Conservation (phyloP, 1,140 invertebrate species). For the Fopius arisanus region DNA sequence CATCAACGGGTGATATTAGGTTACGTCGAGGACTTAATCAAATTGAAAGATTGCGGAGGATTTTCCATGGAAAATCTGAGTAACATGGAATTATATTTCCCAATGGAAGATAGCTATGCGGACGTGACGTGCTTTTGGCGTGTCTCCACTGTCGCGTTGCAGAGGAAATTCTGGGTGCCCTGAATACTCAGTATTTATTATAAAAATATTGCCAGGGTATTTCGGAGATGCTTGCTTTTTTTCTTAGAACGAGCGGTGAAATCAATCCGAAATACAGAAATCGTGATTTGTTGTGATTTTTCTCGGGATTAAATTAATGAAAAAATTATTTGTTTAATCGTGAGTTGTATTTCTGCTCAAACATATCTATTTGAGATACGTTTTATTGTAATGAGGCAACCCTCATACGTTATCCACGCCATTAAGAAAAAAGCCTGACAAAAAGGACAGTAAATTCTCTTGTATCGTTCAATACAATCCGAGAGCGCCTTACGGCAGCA, state of each 20-base stretch:
- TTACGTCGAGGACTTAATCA: neutral
- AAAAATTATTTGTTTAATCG: no score
- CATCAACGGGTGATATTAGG: neutral
- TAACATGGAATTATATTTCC: constrained; percentile 34
- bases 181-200: constrained; percentile 42
- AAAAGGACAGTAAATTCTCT: neutral
- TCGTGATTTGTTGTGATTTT: no score
- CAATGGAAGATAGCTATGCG: constrained; percentile 37
- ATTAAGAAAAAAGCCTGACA: neutral
- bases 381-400: neutral
- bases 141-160: constrained; percentile 58
- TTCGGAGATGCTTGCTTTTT: neutral
- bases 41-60: neutral
- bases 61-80: constrained; percentile 3
- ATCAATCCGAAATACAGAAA: neutral
- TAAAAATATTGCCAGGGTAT: neutral
- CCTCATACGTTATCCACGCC: neutral
- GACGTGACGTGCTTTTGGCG: constrained; percentile 52
- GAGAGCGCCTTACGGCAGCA: neutral
- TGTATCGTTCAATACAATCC: neutral
- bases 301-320: no score
- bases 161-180: constrained; percentile 49
- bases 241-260: no score
- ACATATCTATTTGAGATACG: no score
- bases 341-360: no score